A percentile compares a stretch with the other conserved stretches of the same genome.
Evolutionary conservation across 1,140 invertebrate species (phyloP).

Genomic region (Linepithema humile): DNA sequence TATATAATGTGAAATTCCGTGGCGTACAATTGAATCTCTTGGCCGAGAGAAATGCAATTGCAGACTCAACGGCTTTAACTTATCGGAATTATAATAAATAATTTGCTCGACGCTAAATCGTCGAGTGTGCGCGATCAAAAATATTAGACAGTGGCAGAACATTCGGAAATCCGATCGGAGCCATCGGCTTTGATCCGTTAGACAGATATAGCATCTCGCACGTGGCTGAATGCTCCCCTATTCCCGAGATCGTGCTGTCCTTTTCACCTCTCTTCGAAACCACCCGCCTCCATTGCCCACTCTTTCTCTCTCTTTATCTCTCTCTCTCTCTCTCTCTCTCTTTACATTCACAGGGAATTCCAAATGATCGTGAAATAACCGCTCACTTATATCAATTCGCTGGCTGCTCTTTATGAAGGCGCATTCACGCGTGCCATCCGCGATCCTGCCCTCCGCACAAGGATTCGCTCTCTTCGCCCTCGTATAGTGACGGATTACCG

Average conservation of each 20-base stretch:
- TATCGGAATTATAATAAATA: conserved; percentile 22
- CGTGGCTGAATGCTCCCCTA: conserved; percentile 71
- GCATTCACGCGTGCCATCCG: conserved; percentile 83
- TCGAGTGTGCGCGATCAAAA: background rate
- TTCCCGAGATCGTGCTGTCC: background rate
- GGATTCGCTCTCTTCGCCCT: conserved; percentile 40
- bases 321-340: background rate
- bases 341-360: conserved; percentile 72
- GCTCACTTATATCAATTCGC: conserved; percentile 85
- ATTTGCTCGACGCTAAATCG: too few relatives aligned
- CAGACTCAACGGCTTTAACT: background rate
- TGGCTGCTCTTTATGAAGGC: conserved; percentile 81
- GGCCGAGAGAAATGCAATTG: conserved; percentile 12
- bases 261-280: conserved; percentile 17
- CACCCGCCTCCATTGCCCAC: background rate
- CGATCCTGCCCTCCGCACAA: conserved; percentile 68
- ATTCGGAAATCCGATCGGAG: conserved; percentile 71
- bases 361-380: conserved; percentile 85
- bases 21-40: background rate
- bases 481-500: conserved; percentile 30
- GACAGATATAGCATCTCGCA: conserved; percentile 53
- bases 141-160: conserved; percentile 43
- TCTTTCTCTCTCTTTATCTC: background rate
- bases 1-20: too few relatives aligned
- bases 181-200: conserved; percentile 79